Evolutionary conservation across 2,797 vertebrate species (phyloP).

Genomic region (Antennarius maculatus): DNA sequence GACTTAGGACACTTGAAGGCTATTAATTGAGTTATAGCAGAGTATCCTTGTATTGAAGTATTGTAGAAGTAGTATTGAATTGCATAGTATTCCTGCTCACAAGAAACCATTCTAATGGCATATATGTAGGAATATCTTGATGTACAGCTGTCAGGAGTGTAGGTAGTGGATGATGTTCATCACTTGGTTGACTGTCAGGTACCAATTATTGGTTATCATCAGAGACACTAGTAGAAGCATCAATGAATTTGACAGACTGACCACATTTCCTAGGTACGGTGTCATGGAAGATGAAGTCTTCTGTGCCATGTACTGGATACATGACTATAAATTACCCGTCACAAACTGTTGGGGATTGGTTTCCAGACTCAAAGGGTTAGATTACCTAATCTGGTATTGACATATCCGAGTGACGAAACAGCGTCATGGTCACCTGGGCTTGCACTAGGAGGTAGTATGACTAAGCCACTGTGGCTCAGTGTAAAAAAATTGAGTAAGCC

Average conservation of each 20-base stretch:
- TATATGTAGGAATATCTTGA: background rate
- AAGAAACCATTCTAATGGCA: background rate
- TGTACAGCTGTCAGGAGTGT: background rate
- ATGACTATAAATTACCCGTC: too few relatives aligned
- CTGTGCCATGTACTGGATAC: too few relatives aligned
- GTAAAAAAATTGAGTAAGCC: too few relatives aligned
- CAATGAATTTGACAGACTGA: background rate
- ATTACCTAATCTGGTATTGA: too few relatives aligned
- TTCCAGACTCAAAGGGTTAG: too few relatives aligned
- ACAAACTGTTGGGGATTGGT: too few relatives aligned
- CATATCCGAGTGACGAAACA: too few relatives aligned
- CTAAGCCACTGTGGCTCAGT: too few relatives aligned
- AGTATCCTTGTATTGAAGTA: background rate
- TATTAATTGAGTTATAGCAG: background rate
- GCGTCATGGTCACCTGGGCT: too few relatives aligned
- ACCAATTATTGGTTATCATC: background rate
- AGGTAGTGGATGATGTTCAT: background rate
- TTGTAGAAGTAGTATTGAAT: background rate
- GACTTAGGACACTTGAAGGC: background rate
- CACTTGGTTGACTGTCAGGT: background rate
- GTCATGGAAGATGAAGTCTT: too few relatives aligned
- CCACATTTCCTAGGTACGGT: background rate
- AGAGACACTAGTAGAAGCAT: background rate
- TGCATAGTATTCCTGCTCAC: background rate
- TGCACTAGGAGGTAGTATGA: too few relatives aligned